These are phyloP conservation scores for Sebastes trivittatus DNA, from an alignment of 2,797 vertebrate species.

Conservation along the genomic window DNA sequence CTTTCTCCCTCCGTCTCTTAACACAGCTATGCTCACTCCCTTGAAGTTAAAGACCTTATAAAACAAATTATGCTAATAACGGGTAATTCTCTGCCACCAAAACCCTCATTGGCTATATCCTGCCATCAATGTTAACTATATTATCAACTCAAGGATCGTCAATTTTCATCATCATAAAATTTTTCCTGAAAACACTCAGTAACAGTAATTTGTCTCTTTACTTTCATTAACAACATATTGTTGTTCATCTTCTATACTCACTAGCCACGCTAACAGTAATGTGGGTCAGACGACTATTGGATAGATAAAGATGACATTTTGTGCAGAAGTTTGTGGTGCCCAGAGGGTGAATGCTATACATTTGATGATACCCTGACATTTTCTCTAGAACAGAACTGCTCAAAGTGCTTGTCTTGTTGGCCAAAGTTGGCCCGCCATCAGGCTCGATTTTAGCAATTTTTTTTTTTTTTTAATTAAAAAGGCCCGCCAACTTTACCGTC, in stretches of 20 bases:
- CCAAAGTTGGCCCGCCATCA: too few species aligned
- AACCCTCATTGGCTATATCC: neutral
- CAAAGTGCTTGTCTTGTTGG: too few species aligned
- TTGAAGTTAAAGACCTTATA: slow-evolving; percentile 9
- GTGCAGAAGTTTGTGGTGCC: neutral
- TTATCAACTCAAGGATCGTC: neutral
- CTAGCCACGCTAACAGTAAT: neutral
- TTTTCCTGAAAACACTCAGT: neutral
- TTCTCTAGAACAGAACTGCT: neutral
- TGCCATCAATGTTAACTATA: neutral
- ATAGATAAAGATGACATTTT: neutral
- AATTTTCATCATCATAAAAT: neutral
- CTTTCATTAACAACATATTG: neutral
- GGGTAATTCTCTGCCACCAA: neutral
- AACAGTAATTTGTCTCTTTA: neutral
- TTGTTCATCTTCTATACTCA: neutral
- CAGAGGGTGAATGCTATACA: neutral
- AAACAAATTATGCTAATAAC: neutral
- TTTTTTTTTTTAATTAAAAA: too few species aligned
- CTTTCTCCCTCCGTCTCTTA: neutral
- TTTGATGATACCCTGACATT: neutral
- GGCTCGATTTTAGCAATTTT: too few species aligned
- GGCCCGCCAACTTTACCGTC: too few species aligned
- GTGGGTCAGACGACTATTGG: neutral
- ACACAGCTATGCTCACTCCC: slow-evolving; percentile 10